Evolutionary conservation across 2,797 vertebrate genomes (phyloP).

Genomic region (Sebastes matsubarae): DNA sequence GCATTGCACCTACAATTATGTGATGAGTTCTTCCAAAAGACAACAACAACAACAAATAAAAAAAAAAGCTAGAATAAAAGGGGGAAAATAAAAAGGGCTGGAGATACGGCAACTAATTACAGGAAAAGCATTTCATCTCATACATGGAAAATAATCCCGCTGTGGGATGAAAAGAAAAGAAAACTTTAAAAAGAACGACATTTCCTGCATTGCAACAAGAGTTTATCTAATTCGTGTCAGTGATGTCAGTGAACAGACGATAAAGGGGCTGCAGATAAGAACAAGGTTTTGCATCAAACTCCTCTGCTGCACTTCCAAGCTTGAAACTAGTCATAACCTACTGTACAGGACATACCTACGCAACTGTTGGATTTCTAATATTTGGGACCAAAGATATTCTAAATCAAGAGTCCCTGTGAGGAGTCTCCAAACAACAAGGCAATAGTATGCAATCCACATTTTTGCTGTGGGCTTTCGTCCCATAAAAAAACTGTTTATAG

Average conservation of each 20-base stretch:
- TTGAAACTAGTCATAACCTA: conserved; percentile 15
- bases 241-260: conserved; percentile 40
- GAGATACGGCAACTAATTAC: conserved; percentile 77
- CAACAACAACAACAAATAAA: conserved; percentile 55
- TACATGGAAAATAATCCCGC: conserved; percentile 64
- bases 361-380: conserved; percentile 1
- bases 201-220: conserved; percentile 43
- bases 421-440: neutral
- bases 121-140: conserved; percentile 64
- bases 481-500: conserved; percentile 28
- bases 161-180: conserved; percentile 45
- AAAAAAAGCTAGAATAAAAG: conserved; percentile 29
- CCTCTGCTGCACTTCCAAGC: neutral
- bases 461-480: conserved; percentile 21
- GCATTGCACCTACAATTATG: conserved; percentile 79
- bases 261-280: conserved; percentile 38
- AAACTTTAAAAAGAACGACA: conserved; percentile 48
- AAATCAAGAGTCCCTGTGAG: neutral
- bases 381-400: conserved; percentile 13
- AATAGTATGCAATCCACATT: conserved; percentile 27
- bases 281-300: conserved; percentile 35
- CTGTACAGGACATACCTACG: neutral
- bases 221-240: conserved; percentile 56
- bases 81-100: conserved; percentile 52
- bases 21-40: conserved; percentile 67